A percentile compares a stretch with the other conserved stretches of the same genome.
Conservation (phyloP, 1,140 invertebrate genomes). For the Matsumurasca onukii region DNA sequence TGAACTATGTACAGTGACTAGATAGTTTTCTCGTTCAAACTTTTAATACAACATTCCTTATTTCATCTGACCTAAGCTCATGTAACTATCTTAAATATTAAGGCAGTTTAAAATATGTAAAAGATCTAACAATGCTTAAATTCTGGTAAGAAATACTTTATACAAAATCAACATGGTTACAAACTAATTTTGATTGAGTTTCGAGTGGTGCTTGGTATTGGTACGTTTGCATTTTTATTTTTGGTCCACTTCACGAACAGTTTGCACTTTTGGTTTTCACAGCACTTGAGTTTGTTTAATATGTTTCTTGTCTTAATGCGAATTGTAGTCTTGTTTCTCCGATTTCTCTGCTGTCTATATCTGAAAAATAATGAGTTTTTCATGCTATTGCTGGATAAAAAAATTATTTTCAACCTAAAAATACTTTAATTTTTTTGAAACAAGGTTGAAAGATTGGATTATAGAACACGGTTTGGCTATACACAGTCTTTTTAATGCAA, state of each 20-base stretch:
- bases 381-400: not conserved
- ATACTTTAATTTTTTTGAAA: not conserved
- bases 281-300: not conserved
- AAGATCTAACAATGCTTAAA: not conserved
- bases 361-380: conserved; percentile 33
- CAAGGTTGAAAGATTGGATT: not conserved
- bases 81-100: not conserved
- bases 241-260: not conserved
- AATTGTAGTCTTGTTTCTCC: conserved; percentile 41
- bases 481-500: not conserved
- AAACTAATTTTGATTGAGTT: not conserved
- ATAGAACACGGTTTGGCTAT: too few species aligned
- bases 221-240: not conserved
- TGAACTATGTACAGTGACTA: conserved; percentile 15
- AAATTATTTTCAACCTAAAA: not conserved
- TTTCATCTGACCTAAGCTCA: conserved; percentile 3
- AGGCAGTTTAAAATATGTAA: not conserved
- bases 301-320: conserved; percentile 33
- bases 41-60: not conserved
- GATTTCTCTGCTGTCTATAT: conserved; percentile 39
- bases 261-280: not conserved
- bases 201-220: not conserved
- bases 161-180: conserved; percentile 8
- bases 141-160: not conserved
- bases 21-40: not conserved